Evolutionary conservation across 2,797 vertebrate species (phyloP).

Genomic region (Huso huso): DNA sequence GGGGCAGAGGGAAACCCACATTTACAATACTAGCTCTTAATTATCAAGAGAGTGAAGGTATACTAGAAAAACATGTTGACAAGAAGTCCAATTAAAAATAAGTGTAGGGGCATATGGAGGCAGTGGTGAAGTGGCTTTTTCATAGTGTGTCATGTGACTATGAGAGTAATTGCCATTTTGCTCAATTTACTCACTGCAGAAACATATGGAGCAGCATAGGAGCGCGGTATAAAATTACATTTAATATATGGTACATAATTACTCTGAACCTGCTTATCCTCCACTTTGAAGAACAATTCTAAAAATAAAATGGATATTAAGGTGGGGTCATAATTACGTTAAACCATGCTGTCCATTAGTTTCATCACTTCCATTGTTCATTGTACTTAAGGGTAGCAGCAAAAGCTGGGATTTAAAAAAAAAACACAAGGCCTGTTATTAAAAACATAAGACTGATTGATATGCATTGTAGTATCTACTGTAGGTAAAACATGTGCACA

Average conservation of each 20-base stretch:
- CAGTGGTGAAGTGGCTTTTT: slow-evolving; percentile 4
- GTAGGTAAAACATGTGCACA: too few relatives aligned
- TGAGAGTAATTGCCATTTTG: slow-evolving; percentile 15
- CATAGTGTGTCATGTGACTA: slow-evolving; percentile 5
- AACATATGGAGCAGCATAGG: slow-evolving; percentile 10
- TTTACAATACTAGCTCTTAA: slow-evolving; percentile 8
- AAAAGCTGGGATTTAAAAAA: too few relatives aligned
- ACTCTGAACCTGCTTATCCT: slow-evolving; percentile 5
- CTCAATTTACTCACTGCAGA: slow-evolving; percentile 14
- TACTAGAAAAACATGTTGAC: slow-evolving; percentile 6
- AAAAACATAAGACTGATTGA: too few relatives aligned
- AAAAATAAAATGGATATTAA: not conserved
- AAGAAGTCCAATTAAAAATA: slow-evolving; percentile 8
- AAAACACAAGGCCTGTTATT: too few relatives aligned
- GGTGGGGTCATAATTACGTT: too few relatives aligned
- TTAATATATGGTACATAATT: slow-evolving; percentile 7
- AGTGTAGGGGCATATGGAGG: not conserved
- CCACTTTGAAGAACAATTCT: not conserved
- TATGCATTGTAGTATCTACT: too few relatives aligned
- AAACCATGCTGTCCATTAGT: too few relatives aligned
- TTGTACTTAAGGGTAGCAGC: too few relatives aligned
- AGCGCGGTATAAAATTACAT: slow-evolving; percentile 4
- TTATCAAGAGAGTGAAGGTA: slow-evolving; percentile 14
- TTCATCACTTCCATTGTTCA: too few relatives aligned
- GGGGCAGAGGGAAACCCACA: too few relatives aligned